Conservation (phyloP, 1,140 invertebrate species). For the Euwallacea similis region DNA sequence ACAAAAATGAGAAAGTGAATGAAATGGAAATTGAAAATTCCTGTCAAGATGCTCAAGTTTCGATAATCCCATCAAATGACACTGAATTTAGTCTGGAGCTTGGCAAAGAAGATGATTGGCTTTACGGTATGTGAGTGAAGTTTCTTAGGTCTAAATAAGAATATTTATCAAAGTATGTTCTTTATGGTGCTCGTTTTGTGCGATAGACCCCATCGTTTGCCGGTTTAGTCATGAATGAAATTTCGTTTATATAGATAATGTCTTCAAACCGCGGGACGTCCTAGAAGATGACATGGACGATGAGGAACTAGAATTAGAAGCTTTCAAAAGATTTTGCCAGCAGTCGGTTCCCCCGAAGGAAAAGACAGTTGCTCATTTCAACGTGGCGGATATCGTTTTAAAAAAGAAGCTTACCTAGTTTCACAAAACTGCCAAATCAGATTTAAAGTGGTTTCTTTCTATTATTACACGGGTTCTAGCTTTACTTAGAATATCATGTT, state of each 20-base stretch:
- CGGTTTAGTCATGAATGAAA: too few species aligned
- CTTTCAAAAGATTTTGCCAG: conserved; percentile 77
- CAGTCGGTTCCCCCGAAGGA: conserved; percentile 69
- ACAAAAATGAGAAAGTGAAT: conserved; percentile 32
- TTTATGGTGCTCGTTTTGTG: too few species aligned
- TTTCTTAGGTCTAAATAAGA: background rate
- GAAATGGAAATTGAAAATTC: conserved; percentile 40
- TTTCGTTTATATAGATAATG: conserved; percentile 42
- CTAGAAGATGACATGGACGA: conserved; percentile 76
- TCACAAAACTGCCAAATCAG: conserved; percentile 11
- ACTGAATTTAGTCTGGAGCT: conserved; percentile 47
- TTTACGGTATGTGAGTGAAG: conserved; percentile 45
- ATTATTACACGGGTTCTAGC: background rate
- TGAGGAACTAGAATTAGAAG: conserved; percentile 73
- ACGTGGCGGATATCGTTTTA: conserved; percentile 51
- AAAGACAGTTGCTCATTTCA: conserved; percentile 64
- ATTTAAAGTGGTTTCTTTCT: conserved; percentile 1
- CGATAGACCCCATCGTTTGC: too few species aligned
- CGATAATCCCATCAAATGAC: conserved; percentile 51
- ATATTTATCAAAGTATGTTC: too few species aligned
- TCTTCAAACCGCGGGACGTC: conserved; percentile 76
- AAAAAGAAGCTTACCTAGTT: conserved; percentile 45
- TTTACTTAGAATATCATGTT: background rate
- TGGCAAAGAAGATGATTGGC: conserved; percentile 50
- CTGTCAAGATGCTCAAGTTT: conserved; percentile 50